Evolutionary conservation across 1,140 invertebrate genomes (phyloP), one percentile per base, ranked within the genome.

Genomic region (Dendroctonus ponderosae): DNA sequence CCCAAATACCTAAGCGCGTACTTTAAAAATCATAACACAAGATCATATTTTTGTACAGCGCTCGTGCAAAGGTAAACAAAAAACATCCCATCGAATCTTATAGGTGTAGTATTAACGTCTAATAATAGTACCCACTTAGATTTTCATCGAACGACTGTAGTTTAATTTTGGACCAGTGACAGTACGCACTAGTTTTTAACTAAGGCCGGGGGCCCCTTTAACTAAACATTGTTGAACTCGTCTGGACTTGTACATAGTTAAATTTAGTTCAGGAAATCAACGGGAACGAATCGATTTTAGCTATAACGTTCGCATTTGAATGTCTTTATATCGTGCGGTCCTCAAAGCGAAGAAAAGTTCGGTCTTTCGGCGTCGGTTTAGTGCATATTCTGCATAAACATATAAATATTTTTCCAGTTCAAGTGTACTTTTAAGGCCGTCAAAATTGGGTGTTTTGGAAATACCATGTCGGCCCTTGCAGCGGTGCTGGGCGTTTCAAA

Each of bases 381-480:
- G 26, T 26, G 12, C 44, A 12, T 2, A 12, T n/a, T n/a, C n/a
- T n/a, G n/a, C n/a, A n/a, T n/a, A n/a, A n/a, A n/a, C n/a, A n/a
- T n/a, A n/a, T n/a, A 46, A 12, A 54, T 9, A n/a, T 54, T 38
- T n/a, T 54, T 8, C 6, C 37, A 41, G 26, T 26, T 26, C 26
- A 26, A 26, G 26, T 26, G 26, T 26, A 26, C 26, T 26, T 26
- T 26, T 26, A 7, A 44, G 7, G n/a, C 39, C 39, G 67, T 62
- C 71, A 76, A 72, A 69, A 76, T 75, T 77, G 75, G 74, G 73
- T 77, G 71, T 69, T 76, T 74, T 44, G 59, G 53, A 60, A 68
- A 70, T 63, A 70, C 68, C 37, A 79, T 79, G 77, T 78, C 77
- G 61, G 74, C 75, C 57, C 59, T 75, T n/a, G 73, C 73, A 52